Evolutionary conservation across 2,797 vertebrate species (phyloP), one percentile per base, ranked within the genome.

Genomic region (Sardinella longiceps): DNA sequence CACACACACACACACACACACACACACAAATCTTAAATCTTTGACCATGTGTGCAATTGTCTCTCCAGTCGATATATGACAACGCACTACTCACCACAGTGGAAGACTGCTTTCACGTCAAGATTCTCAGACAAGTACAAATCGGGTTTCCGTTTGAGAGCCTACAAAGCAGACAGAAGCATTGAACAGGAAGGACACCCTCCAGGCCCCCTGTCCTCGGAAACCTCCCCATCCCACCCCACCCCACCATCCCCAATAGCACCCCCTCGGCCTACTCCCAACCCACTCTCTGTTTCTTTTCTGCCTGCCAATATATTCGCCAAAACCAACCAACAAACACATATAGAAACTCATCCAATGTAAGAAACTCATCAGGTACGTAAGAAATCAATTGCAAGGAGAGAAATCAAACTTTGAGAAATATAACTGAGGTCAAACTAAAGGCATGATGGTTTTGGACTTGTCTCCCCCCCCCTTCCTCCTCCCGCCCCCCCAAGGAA

Each of bases 61-160:
- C 66, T 70, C 33, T 20, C 33, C 33, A 37, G 37, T 15, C 5
- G 25, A 39, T 80, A 81, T 80, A 46, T 88, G 48, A 89, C 53
- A 82, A 51, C 81, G 48, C 39, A 7, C 37, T 53, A 58, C 98
- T 98, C 94, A 99, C 98, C 98, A 92, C 98, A 99, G 87, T 99
- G 98, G 93, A 98, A 99, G 88, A 99, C 95, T 12, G 98, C 98
- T 94, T 99, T 99, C 93, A 99, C 97, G 58, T 99, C 98, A 92
- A 99, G 94, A 93, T 95, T 97, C 93, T 97, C 96, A 90, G 97
- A 98, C 92, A 98, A 95, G 96, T 97, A 99, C 92, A 99, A 96
- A 95, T 98, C 98, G 37, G 98, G 97, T 90, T 99, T 99, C 96
- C 98, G 95, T 96, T 99, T 99, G 95, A 99, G 95, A 92, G 97